A percentile compares a stretch with the other conserved stretches of the same genome.
Evolutionary conservation across 2,888 invertebrate species (phyloP).

Genomic region (Scrobipalpa atriplicella): DNA sequence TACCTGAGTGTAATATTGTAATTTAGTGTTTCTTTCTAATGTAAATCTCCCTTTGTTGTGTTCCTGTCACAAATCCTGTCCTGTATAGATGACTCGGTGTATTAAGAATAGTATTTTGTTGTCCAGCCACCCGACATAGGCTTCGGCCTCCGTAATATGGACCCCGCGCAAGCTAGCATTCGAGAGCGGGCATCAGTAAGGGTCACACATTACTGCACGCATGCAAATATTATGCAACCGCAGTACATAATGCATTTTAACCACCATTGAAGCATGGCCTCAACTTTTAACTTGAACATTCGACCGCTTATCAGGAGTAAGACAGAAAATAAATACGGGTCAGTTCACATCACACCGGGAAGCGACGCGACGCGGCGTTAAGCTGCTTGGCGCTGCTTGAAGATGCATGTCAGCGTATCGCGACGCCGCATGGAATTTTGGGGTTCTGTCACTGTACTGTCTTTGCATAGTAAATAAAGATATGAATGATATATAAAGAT

Average conservation of each 20-base stretch:
- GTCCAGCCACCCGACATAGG: slow-evolving; percentile 73
- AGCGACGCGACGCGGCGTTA: no score
- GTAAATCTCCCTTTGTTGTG: not conserved
- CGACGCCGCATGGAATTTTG: no score
- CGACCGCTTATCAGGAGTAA: not conserved
- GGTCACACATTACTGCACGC: slow-evolving; percentile 64
- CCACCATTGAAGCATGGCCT: slow-evolving; percentile 10
- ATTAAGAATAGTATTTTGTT: slow-evolving; percentile 52
- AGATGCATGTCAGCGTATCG: no score
- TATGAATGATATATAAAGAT: not conserved
- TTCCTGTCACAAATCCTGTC: not conserved
- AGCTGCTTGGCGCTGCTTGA: no score
- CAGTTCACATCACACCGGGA: no score
- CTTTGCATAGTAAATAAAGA: no score
- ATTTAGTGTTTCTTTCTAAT: not conserved
- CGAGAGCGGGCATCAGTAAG: slow-evolving; percentile 76
- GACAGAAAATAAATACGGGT: no score
- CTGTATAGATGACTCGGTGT: not conserved
- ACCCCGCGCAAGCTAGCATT: slow-evolving; percentile 67
- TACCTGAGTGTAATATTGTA: slow-evolving; percentile 5
- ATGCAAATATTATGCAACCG: slow-evolving; percentile 31
- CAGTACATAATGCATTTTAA: not conserved
- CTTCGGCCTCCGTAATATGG: slow-evolving; percentile 75
- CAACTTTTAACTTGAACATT: not conserved
- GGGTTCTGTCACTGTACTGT: no score